A percentile compares a stretch with the other conserved stretches of the same genome.
These are phyloP conservation scores for Zaprionus taronus DNA, from an alignment of 1,140 invertebrate species.

Conservation along the genomic window DNA sequence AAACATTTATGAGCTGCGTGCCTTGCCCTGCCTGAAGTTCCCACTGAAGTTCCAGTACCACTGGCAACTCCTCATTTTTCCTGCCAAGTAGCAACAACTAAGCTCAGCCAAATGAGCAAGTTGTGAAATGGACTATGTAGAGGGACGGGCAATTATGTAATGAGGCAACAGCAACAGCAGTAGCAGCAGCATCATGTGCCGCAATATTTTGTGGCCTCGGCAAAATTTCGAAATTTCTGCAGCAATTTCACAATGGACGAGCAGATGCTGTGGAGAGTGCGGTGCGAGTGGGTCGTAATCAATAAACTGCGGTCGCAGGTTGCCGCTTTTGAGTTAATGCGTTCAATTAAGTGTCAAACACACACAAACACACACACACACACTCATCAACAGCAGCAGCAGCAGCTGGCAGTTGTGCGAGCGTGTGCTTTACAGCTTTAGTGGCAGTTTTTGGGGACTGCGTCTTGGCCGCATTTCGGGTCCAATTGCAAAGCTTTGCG, in stretches of 20 bases:
- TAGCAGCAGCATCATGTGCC: constrained; percentile 32
- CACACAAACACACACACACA: constrained; percentile 9
- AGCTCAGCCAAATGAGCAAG: constrained; percentile 38
- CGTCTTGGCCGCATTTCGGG: constrained; percentile 2
- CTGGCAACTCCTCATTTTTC: not conserved
- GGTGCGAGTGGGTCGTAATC: constrained; percentile 25
- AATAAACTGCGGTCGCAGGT: constrained; percentile 36
- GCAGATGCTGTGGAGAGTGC: not conserved
- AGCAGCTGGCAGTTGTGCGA: constrained; percentile 22
- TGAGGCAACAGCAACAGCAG: constrained; percentile 1
- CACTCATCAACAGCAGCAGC: not conserved
- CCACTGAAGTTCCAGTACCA: not conserved
- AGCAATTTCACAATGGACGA: constrained; percentile 3
- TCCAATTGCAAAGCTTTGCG: constrained; percentile 31
- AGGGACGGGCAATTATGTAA: constrained; percentile 21
- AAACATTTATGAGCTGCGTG: constrained; percentile 43
- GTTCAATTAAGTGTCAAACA: constrained; percentile 53
- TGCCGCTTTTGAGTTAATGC: constrained; percentile 45
- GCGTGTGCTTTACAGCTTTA: constrained; percentile 29
- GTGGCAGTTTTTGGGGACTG: constrained; percentile 16
- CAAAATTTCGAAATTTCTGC: constrained; percentile 34
- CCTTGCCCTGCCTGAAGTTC: not conserved
- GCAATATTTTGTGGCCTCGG: constrained; percentile 42
- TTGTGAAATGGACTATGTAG: constrained; percentile 27
- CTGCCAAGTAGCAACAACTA: not conserved